Evolutionary conservation across 2,797 vertebrate species (phyloP).

Genomic region (Falco concolor): DNA sequence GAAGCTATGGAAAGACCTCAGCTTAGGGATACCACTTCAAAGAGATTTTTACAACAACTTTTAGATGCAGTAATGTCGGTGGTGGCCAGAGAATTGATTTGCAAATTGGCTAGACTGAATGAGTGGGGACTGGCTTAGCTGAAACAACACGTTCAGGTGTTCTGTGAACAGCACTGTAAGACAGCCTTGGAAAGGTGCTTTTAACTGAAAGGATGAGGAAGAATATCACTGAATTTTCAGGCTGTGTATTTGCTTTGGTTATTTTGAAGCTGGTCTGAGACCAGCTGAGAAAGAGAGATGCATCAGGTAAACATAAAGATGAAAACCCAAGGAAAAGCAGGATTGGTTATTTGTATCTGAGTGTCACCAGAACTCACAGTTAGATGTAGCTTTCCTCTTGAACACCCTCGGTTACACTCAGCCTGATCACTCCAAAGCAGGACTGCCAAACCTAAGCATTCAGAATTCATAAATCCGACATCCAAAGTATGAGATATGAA

Average conservation of each 20-base stretch:
- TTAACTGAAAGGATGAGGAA: neutral
- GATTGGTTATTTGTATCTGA: neutral
- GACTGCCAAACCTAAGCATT: neutral
- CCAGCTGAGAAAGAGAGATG: neutral
- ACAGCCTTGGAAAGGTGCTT: neutral
- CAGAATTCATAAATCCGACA: neutral
- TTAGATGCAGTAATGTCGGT: neutral
- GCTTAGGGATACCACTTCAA: constrained; percentile 28
- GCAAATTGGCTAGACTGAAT: neutral
- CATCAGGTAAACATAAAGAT: neutral
- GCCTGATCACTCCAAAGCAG: neutral
- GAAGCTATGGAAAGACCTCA: neutral
- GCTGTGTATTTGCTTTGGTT: neutral
- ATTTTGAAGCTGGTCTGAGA: neutral
- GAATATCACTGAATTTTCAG: neutral
- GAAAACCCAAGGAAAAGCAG: neutral
- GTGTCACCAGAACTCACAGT: neutral
- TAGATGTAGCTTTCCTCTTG: neutral
- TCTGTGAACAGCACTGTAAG: neutral
- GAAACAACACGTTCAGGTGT: neutral
- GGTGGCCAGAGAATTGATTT: neutral
- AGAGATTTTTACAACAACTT: constrained; percentile 9
- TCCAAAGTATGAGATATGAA: neutral
- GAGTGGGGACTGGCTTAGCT: neutral
- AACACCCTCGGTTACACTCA: neutral